Evolutionary conservation across 1,140 invertebrate species (phyloP).

Genomic region (Papilio polyxenes): DNA sequence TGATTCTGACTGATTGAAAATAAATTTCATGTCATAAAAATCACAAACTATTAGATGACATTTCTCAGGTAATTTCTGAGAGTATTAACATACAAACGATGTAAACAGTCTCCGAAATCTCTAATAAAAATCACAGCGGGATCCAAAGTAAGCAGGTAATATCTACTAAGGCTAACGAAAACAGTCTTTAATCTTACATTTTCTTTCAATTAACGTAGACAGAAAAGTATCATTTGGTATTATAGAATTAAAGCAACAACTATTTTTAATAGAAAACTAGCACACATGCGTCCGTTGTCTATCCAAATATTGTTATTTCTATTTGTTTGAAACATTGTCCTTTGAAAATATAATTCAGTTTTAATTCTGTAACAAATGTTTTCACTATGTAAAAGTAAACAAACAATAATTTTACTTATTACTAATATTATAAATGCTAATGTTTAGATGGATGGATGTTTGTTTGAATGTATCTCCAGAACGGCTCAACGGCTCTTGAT

Average conservation of each 20-base stretch:
- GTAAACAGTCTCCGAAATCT: neutral
- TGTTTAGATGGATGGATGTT: too few relatives aligned
- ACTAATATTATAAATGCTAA: too few relatives aligned
- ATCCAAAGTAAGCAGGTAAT: neutral
- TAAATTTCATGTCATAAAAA: too few relatives aligned
- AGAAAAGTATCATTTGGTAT: neutral
- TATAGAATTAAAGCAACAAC: neutral
- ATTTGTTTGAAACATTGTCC: too few relatives aligned
- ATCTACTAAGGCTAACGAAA: neutral
- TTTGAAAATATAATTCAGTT: too few relatives aligned
- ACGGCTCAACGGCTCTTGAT: too few relatives aligned
- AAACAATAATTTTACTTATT: too few relatives aligned
- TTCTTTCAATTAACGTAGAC: neutral
- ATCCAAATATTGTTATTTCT: too few relatives aligned
- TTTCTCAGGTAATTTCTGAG: neutral
- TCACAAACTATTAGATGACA: neutral
- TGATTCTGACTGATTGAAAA: too few relatives aligned
- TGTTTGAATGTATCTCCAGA: too few relatives aligned
- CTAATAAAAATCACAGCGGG: constrained; percentile 5
- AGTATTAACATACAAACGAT: neutral
- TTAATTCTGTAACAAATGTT: too few relatives aligned
- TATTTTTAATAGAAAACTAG: neutral
- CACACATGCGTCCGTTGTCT: neutral
- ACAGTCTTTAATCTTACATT: neutral
- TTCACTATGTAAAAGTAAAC: too few relatives aligned